Conservation (phyloP, 1,140 invertebrate genomes). For the Ylistrum balloti region DNA sequence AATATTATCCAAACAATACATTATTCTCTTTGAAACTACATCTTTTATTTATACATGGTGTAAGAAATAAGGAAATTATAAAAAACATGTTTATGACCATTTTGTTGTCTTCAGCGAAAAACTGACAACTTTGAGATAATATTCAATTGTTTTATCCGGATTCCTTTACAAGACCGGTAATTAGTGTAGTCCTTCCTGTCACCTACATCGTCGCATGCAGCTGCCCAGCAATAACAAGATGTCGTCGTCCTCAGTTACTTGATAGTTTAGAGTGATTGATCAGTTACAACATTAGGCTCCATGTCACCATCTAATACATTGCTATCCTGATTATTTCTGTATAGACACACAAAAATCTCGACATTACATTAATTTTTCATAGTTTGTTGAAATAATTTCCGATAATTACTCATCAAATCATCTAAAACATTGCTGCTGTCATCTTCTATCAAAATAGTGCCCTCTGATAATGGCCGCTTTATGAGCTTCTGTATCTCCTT, state of each 20-base stretch:
- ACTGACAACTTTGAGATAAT: slow-evolving; percentile 15
- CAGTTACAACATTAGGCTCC: slow-evolving; percentile 10
- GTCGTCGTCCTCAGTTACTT: not conserved
- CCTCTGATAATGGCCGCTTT: not conserved
- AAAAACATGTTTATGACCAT: not conserved
- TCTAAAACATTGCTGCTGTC: not conserved
- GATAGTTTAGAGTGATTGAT: slow-evolving; percentile 35
- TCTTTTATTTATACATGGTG: not conserved
- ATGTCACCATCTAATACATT: slow-evolving; percentile 29
- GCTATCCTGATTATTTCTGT: not conserved
- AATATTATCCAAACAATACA: too few relatives aligned
- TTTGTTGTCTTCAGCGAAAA: not conserved
- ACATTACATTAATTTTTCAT: slow-evolving; percentile 36
- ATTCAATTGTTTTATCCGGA: slow-evolving; percentile 6
- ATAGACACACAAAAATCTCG: slow-evolving; percentile 9
- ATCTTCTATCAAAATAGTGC: not conserved
- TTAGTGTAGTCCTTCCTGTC: slow-evolving; percentile 23
- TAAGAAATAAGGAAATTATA: not conserved
- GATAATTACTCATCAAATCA: slow-evolving; percentile 40
- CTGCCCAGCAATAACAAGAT: not conserved
- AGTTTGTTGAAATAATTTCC: slow-evolving; percentile 29
- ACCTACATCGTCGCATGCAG: slow-evolving; percentile 37
- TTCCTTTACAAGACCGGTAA: slow-evolving; percentile 37
- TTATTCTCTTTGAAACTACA: not conserved
- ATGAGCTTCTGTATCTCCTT: too few relatives aligned